Base-by-base conservation (phyloP, 2,797 vertebrate species). In the Mallotus villosus region DNA sequence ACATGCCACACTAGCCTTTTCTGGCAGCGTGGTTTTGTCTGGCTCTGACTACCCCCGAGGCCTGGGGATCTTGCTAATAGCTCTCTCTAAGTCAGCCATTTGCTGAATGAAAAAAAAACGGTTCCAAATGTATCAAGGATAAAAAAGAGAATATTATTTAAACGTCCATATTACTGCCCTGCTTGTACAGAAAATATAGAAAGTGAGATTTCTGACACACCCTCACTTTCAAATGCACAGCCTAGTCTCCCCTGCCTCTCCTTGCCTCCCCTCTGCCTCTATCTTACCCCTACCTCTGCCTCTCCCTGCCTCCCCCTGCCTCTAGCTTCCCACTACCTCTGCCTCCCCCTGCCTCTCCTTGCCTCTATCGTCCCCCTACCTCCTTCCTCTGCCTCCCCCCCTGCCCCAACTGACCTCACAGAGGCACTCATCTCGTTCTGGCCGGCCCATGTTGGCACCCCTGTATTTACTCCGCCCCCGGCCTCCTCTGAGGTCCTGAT, bases 391-490 rank as follows among this genome's bases (percentile, higher is more conserved):
- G 21, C 34, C 46, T 22, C 58, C n/a, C 66, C 27, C 1, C n/a
- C n/a, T 12, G 53, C 67, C 67, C n/a, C 11, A 12, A 12, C 27
- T 21, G 65, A 27, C 82, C 83, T 32, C 58, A 70, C 51, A 82
- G 84, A 84, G 82, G 82, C 71, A 32, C 46, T 73, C 79, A 85
- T 86, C 64, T 17, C 29, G 49, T 25, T 51, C 57, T n/a, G 57
- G 63, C 32, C 76, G 75, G 73, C 77, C 78, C 21, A 37, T 62
- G 80, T 78, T 77, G 83, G 84, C 79, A 76, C 80, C 77, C 85
- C 80, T 77, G 83, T 84, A 81, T 81, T 85, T 82, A 83, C 79
- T 80, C 80, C 80, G 75, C 76, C 76, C 79, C 68, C 72, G 67
- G 34, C 19, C 27, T 74, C 66, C 81, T 82, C 74, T 58, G 24